phyloP scores from a whole-genome alignment of 2,797 vertebrate species.

The Onychomys arenicola region DNA sequence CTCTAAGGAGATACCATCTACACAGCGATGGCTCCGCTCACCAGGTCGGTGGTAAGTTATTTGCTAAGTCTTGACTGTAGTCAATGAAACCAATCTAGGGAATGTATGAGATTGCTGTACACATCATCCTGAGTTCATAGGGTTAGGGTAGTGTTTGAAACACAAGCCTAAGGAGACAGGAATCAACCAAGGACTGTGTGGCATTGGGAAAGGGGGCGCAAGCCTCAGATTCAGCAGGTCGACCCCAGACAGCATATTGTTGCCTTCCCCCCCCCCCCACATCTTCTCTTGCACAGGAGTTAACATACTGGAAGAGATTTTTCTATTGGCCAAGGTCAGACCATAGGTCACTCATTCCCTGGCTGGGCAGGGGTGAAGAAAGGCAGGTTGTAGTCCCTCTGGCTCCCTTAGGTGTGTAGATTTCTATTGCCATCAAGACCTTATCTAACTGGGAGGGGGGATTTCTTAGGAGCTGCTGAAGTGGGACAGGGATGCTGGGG shows the following conservation, averaged over 20 bases:
- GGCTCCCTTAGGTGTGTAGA: not conserved
- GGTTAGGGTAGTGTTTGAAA: not conserved
- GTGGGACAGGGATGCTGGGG: not conserved
- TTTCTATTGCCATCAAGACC: not conserved
- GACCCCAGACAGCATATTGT: not conserved
- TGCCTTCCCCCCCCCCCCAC: no score
- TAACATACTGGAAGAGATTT: not conserved
- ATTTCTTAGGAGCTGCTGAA: not conserved
- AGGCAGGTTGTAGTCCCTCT: not conserved
- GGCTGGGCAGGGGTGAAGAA: not conserved
- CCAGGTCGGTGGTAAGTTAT: not conserved
- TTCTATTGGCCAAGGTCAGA: not conserved
- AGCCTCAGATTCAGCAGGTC: not conserved
- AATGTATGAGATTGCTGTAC: not conserved
- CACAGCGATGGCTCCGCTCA: not conserved
- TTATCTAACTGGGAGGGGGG: not conserved
- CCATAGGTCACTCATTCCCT: not conserved
- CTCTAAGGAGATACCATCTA: not conserved
- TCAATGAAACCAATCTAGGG: not conserved
- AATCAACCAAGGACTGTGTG: not conserved
- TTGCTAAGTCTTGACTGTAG: not conserved
- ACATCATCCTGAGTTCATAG: not conserved
- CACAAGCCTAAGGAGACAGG: not conserved
- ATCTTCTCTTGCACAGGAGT: not conserved
- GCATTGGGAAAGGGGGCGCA: not conserved